Base-by-base conservation (phyloP, 2,888 invertebrate genomes). In the Trypoxylon attenuatum region DNA sequence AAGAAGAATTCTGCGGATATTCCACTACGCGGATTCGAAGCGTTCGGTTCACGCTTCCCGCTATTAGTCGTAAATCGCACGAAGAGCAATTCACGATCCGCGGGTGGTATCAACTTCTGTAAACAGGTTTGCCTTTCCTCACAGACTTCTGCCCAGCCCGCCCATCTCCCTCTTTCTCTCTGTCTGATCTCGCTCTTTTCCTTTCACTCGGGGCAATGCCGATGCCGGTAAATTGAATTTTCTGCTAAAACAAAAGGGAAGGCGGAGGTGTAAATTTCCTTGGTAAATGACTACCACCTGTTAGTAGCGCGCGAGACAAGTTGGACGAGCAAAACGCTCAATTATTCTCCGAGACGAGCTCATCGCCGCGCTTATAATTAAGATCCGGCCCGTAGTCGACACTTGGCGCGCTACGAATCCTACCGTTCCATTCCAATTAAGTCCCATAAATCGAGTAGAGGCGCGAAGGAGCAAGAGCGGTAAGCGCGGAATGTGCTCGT, bases 21-120 rank as follows among this genome's bases (percentile, higher is more conserved):
- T 41, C 41, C 54, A 27, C 46, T 23, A 13, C 39, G n/a, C 22
- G 16, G 41, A 6, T 13, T 8, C 42, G 23, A 54, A 70, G 66
- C 46, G 62, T 63, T 66, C 66, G 71, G 73, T 73, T 73, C 74
- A 71, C 74, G 73, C 73, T 74, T 73, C 74, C n/a, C n/a, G 73
- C 74, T 73, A 73, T 74, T 71, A 71, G 57, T 71, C 62, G 64
- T 71, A 73, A 73, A 73, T 73, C 68, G n/a, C n/a, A 74, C 61
- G 59, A 71, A 73, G 71, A 68, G 68, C 73, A 65, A 61, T 71
- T n/a, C 55, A 55, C 65, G 73, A 73, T 58, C 73, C 54, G 74
- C 73, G 74, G 74, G 71, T 64, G 74, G 71, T 68, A 68, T 59
- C 46, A 62, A 74, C 73, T 73, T 73, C 74, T 73, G 74, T 71